Base-by-base conservation (phyloP, 2,888 invertebrate species). In the Drosophila conformis region DNA sequence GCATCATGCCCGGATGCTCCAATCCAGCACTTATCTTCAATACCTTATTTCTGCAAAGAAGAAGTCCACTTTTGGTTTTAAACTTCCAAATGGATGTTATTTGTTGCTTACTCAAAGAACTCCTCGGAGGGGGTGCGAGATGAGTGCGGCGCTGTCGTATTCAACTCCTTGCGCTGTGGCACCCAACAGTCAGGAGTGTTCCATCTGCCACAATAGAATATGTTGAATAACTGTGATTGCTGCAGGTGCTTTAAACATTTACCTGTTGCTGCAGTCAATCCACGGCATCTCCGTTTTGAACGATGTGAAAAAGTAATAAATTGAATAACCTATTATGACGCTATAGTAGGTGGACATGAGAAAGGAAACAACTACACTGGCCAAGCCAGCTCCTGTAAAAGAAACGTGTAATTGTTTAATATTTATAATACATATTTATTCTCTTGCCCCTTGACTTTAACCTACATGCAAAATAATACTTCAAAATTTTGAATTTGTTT, bases 301-400 rank as follows among this genome's bases (percentile, higher is more conserved):
- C 35, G 98, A 97, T 71, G 97, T 96, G 93, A 97, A 97, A 93
- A 98, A 96, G 93, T 98, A 98, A 93, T 97, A 98, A 89, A 98
- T 96, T 62, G 97, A 96, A 95, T 98, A 98, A 73, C 97, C 97
- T 93, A 98, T 98, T 93, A 99, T 97, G 83, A 98, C 97, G 93
- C 98, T 98, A 93, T 98, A 98, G 93, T 98, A 98, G 61, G 98
- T 98, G 82, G 98, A 97, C 96, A 99, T 97, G 91, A 98, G 94
- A 94, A 98, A 98, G 81, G 98, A 98, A 93, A 98, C 97, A 92
- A 98, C 96, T 78, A 98, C 98, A 92, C 98, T 98, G 72, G 98
- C 98, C 85, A 99, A 94, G 69, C 98, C 99, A 82, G 98, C 97
- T 90, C 98, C 98, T 98, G 94, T n/a, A 94, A 94, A 61, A 21